phyloP scores from a whole-genome alignment of 2,797 vertebrate genomes.

The Valencia hispanica region DNA sequence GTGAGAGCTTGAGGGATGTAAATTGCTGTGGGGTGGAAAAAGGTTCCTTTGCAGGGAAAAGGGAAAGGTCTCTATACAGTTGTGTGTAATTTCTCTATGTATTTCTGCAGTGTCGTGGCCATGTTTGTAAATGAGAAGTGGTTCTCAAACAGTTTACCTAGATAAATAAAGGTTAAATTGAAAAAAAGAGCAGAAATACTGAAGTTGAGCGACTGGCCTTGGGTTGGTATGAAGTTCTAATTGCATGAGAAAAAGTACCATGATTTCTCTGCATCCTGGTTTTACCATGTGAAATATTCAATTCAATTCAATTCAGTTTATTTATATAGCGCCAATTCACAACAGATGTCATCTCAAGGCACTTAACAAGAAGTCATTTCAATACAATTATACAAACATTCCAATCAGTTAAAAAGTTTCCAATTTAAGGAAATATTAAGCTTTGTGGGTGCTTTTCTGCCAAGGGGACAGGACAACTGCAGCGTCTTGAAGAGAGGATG shows the following conservation, averaged over 20 bases:
- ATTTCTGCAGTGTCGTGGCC: not conserved
- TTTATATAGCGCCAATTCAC: no score
- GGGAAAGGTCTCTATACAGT: not conserved
- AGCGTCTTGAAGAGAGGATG: no score
- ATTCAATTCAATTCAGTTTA: no score
- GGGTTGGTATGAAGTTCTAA: not conserved
- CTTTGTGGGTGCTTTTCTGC: no score
- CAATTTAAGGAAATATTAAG: no score
- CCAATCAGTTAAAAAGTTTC: no score
- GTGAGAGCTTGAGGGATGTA: slow-evolving; percentile 13
- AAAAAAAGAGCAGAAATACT: slow-evolving; percentile 5
- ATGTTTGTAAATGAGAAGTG: not conserved
- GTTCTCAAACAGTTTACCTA: not conserved
- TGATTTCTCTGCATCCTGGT: not conserved
- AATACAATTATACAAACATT: no score
- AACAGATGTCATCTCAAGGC: no score
- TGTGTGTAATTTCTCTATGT: not conserved
- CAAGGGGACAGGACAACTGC: no score
- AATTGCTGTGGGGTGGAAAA: slow-evolving; percentile 9
- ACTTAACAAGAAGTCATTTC: no score
- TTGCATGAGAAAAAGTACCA: not conserved
- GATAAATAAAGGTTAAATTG: not conserved
- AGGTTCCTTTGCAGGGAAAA: slow-evolving; percentile 22
- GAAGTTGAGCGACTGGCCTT: not conserved
- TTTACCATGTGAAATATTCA: no score